phyloP scores from a whole-genome alignment of 2,113 vertebrate species.

The Catharus minimus region DNA sequence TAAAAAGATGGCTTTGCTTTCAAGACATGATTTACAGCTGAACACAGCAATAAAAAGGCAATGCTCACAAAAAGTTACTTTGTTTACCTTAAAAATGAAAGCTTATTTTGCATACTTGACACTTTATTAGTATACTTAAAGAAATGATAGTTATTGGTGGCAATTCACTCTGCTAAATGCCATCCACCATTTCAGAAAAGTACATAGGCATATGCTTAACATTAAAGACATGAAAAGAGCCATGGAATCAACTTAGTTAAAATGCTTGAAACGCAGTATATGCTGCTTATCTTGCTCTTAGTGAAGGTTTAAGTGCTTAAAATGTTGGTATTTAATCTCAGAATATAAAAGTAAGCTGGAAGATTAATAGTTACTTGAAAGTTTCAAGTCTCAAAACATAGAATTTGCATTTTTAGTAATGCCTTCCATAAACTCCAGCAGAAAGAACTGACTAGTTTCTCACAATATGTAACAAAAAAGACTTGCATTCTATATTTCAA shows the following conservation, averaged over 20 bases:
- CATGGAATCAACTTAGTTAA: background rate
- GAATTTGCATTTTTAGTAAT: slow-evolving; percentile 9
- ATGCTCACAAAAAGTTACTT: slow-evolving; percentile 43
- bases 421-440: background rate
- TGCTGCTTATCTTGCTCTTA: background rate
- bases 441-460: background rate
- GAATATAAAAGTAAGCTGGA: background rate
- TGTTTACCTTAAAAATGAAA: slow-evolving; percentile 67
- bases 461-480: background rate
- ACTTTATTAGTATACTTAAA: slow-evolving; percentile 6
- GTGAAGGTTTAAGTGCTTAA: slow-evolving; percentile 16
- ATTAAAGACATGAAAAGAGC: slow-evolving; percentile 10
- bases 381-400: background rate
- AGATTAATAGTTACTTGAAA: slow-evolving; percentile 21
- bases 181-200: background rate
- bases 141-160: slow-evolving; percentile 37
- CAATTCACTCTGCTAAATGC: slow-evolving; percentile 25
- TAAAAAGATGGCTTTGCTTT: slow-evolving; percentile 53
- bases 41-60: slow-evolving; percentile 51
- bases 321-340: slow-evolving; percentile 10
- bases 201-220: background rate
- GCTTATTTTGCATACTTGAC: slow-evolving; percentile 39
- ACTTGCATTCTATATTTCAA: background rate
- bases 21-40: slow-evolving; percentile 61
- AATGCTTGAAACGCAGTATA: background rate